Percentiles rank a stretch among this genome's conserved stretches.
Evolutionary conservation across 2,888 invertebrate genomes (phyloP).

Genomic region (Steinernema scapterisci): DNA sequence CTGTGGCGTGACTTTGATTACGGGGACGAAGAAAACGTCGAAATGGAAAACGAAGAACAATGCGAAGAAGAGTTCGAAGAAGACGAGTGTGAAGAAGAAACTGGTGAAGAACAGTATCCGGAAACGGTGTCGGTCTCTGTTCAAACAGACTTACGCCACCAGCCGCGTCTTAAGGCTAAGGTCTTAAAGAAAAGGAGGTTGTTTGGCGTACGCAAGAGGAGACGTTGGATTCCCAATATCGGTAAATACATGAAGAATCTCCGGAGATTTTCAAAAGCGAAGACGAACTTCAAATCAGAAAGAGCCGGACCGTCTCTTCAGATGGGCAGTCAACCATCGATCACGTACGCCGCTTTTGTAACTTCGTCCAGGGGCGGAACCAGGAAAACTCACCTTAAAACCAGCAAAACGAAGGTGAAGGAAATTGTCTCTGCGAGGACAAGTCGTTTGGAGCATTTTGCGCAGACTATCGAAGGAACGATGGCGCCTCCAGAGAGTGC

Average conservation of each 20-base stretch:
- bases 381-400: not conserved
- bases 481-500: not conserved
- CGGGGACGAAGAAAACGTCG: not conserved
- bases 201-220: too few species aligned
- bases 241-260: too few species aligned
- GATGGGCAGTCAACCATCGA: not conserved
- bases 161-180: too few species aligned
- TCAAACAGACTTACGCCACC: slow-evolving; percentile 12
- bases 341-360: not conserved
- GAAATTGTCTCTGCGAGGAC: slow-evolving; percentile 6
- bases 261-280: too few species aligned
- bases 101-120: not conserved
- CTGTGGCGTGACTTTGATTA: slow-evolving; percentile 19
- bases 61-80: not conserved
- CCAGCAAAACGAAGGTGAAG: not conserved
- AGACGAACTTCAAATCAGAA: too few species aligned
- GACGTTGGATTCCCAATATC: too few species aligned
- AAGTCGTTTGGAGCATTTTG: not conserved
- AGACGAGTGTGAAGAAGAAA: not conserved
- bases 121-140: not conserved
- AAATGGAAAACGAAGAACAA: not conserved
- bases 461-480: not conserved
- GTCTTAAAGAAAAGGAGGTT: too few species aligned
- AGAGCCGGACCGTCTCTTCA: too few species aligned
- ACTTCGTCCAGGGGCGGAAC: not conserved